phyloP scores from a whole-genome alignment of 2,888 invertebrate species.

The Acanthosepion pharaonis region DNA sequence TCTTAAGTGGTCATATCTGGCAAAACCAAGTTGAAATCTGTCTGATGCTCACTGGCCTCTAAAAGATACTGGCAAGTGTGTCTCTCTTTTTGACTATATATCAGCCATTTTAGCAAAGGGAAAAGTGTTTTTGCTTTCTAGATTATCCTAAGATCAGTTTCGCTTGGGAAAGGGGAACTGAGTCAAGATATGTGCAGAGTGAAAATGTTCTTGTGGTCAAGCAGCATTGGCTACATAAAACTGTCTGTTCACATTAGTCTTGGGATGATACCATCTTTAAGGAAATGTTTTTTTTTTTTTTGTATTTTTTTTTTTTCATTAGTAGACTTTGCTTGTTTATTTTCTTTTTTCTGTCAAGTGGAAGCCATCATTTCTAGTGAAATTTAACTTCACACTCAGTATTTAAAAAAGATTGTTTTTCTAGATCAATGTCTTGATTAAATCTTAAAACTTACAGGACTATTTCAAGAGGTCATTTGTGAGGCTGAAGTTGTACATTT shows the following conservation, averaged over 20 bases:
- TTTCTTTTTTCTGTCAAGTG: not conserved
- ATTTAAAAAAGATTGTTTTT: not conserved
- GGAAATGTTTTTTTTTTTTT: not conserved
- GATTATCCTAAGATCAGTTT: not conserved
- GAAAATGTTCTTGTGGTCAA: too few species aligned
- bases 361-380: not conserved
- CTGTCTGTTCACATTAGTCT: too few species aligned
- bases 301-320: not conserved
- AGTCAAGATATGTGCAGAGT: too few species aligned
- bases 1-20: not conserved
- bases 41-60: not conserved
- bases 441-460: not conserved
- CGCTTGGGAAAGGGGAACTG: not conserved
- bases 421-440: not conserved
- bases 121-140: not conserved
- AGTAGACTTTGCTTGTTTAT: not conserved
- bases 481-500: not conserved
- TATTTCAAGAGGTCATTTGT: not conserved
- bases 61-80: constrained; percentile 6
- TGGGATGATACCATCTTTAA: too few species aligned
- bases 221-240: too few species aligned
- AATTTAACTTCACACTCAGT: not conserved
- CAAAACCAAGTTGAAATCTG: not conserved
- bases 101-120: not conserved
- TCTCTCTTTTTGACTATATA: too few species aligned